A percentile compares a stretch with the other conserved stretches of the same genome.
Conservation (phyloP, 2,797 vertebrate species). For the Apogon talboti region DNA sequence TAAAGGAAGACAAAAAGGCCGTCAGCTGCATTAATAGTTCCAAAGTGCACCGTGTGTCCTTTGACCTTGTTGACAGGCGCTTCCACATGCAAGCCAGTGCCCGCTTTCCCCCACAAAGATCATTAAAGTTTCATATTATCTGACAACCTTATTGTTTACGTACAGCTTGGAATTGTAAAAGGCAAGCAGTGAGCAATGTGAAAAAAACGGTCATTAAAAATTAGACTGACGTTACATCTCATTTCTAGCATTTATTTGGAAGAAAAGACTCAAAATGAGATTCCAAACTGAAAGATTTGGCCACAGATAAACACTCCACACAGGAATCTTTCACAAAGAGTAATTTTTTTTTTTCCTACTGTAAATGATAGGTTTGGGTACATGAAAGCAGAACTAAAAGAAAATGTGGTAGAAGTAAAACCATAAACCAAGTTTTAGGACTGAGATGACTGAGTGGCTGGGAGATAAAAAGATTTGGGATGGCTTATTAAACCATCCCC, state of each 20-base stretch:
- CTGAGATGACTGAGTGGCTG: slow-evolving; percentile 49
- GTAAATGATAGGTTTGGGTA: slow-evolving; percentile 50
- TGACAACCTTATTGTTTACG: slow-evolving; percentile 42
- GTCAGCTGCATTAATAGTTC: slow-evolving; percentile 45
- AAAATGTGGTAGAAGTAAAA: slow-evolving; percentile 53
- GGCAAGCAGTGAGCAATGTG: slow-evolving; percentile 39
- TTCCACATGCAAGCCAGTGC: slow-evolving; percentile 44
- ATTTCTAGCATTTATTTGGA: slow-evolving; percentile 43
- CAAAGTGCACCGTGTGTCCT: slow-evolving; percentile 53
- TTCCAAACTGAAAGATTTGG: slow-evolving; percentile 63
- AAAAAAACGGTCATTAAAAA: slow-evolving; percentile 42
- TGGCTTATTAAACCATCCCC: slow-evolving; percentile 75
- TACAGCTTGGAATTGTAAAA: slow-evolving; percentile 57
- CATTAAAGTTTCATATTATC: slow-evolving; percentile 59
- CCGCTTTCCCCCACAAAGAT: slow-evolving; percentile 34
- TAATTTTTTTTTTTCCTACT: slow-evolving; percentile 9
- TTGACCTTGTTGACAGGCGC: slow-evolving; percentile 49
- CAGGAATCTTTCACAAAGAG: slow-evolving; percentile 19
- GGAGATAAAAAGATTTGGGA: slow-evolving; percentile 70
- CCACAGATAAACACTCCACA: slow-evolving; percentile 34
- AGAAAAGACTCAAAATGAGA: slow-evolving; percentile 29
- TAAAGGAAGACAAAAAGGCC: slow-evolving; percentile 21
- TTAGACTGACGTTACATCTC: slow-evolving; percentile 30
- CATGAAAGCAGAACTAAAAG: slow-evolving; percentile 53
- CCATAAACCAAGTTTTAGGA: slow-evolving; percentile 60